Conservation (phyloP, 2,113 vertebrate genomes). For the Scalopus aquaticus region DNA sequence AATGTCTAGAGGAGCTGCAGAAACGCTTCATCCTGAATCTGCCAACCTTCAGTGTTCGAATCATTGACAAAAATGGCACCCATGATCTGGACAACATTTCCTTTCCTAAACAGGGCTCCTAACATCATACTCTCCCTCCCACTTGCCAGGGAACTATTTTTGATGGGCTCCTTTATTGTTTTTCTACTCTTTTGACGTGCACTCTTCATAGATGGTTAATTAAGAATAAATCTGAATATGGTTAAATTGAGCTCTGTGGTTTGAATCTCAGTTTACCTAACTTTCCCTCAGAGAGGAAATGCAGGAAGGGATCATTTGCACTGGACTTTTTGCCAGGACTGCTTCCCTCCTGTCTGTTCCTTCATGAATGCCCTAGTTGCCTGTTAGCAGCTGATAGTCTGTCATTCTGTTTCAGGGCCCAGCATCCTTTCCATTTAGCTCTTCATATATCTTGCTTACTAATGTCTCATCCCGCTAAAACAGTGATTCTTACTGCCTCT, state of each 20-base stretch:
- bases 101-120: slow-evolving; percentile 80
- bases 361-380: neutral
- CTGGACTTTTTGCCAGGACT: neutral
- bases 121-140: slow-evolving; percentile 64
- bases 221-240: slow-evolving; percentile 52
- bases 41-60: slow-evolving; percentile 93
- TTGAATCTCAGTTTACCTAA: slow-evolving; percentile 45
- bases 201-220: slow-evolving; percentile 68
- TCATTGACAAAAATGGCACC: slow-evolving; percentile 98
- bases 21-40: slow-evolving; percentile 97
- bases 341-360: neutral
- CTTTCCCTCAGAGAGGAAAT: neutral
- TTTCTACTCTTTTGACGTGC: slow-evolving; percentile 79
- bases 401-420: neutral
- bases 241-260: neutral
- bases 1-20: too few species aligned
- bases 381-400: neutral
- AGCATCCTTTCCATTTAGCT: neutral
- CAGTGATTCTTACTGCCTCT: slow-evolving; percentile 15
- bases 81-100: slow-evolving; percentile 93
- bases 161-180: slow-evolving; percentile 72
- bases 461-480: slow-evolving; percentile 2
- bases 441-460: neutral
- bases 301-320: neutral
- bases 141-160: slow-evolving; percentile 64